Percentiles rank a stretch among this genome's conserved stretches.
Evolutionary conservation across 2,888 invertebrate species (phyloP).

Genomic region (Drosophila conformis): DNA sequence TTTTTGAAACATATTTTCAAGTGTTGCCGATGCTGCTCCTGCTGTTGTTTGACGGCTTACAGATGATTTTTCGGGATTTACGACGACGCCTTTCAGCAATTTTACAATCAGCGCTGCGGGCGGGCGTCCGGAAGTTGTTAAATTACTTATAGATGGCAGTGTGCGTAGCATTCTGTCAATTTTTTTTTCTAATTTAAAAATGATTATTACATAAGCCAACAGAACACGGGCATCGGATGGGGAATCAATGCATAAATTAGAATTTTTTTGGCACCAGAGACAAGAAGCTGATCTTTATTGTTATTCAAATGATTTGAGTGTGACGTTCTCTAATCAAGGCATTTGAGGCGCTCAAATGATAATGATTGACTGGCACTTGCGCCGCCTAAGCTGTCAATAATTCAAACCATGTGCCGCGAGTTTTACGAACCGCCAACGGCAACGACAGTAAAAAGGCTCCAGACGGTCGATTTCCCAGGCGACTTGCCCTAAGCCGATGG

Average conservation of each 20-base stretch:
- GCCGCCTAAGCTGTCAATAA: conserved; percentile 76
- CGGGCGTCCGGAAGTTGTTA: conserved; percentile 69
- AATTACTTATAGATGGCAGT: conserved; percentile 55
- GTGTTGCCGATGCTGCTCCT: conserved; percentile 47
- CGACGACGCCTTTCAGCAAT: conserved; percentile 55
- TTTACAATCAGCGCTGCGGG: conserved; percentile 71
- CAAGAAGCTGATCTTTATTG: conserved; percentile 76
- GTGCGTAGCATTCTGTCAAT: conserved; percentile 22
- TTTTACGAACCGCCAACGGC: conserved; percentile 32
- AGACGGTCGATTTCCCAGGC: conserved; percentile 81
- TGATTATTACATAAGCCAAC: conserved; percentile 64
- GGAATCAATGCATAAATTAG: conserved; percentile 80
- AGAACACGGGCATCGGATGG: background rate
- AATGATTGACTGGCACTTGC: conserved; percentile 70
- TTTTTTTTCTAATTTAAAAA: conserved; percentile 70
- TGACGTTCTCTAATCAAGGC: conserved; percentile 44
- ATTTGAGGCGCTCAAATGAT: conserved; percentile 55
- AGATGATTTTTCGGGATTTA: conserved; percentile 69
- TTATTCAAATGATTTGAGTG: conserved; percentile 82
- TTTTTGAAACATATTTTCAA: conserved; percentile 77
- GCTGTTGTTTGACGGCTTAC: conserved; percentile 57
- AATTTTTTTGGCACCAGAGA: conserved; percentile 38
- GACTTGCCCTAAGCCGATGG: conserved; percentile 69
- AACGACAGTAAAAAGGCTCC: conserved; percentile 44
- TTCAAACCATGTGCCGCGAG: conserved; percentile 71